phyloP scores from a whole-genome alignment of 2,113 vertebrate species.

The Nyctibius bracteatus region DNA sequence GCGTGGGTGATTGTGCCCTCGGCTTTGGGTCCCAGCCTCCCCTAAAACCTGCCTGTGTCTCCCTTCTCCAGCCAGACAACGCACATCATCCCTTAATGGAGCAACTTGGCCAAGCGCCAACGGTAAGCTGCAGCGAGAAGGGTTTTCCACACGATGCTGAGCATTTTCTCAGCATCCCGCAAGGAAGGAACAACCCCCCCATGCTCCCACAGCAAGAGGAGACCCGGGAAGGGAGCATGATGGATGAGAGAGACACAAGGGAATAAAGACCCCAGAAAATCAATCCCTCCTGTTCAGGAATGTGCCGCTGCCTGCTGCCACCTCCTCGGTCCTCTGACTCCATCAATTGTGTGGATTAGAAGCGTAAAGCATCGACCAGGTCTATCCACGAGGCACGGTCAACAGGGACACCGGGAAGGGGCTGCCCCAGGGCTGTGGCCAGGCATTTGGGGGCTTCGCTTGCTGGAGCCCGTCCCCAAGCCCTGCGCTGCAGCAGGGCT shows the following conservation, averaged over 20 bases:
- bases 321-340: background rate
- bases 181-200: background rate
- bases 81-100: background rate
- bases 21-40: background rate
- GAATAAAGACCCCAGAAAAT: background rate
- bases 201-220: background rate
- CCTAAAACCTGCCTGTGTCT: accelerated
- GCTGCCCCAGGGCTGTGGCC: background rate
- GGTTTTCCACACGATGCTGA: background rate
- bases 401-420: background rate
- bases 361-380: background rate
- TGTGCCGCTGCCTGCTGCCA: background rate
- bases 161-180: background rate
- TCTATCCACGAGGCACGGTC: background rate
- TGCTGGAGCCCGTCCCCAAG: background rate
- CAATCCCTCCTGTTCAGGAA: background rate
- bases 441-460: background rate
- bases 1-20: background rate
- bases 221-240: background rate
- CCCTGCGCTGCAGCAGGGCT: background rate
- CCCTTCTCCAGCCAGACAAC: background rate
- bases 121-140: accelerated
- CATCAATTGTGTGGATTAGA: background rate
- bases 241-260: background rate
- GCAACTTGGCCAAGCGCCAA: background rate